Conservation (phyloP, 2,888 invertebrate genomes). For the Parnassius glacialis region DNA sequence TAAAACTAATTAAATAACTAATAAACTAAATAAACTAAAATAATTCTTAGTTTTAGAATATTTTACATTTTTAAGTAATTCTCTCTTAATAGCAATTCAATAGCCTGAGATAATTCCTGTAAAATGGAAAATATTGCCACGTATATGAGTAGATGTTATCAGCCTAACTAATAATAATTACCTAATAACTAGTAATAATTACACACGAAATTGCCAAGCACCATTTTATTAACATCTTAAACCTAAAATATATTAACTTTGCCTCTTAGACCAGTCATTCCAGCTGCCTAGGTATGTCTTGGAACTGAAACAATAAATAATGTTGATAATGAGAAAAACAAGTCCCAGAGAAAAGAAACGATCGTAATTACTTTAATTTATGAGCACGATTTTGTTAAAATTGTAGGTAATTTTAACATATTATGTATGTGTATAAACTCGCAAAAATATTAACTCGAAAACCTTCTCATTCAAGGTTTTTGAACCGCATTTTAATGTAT, state of each 20-base stretch:
- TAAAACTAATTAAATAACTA: no score
- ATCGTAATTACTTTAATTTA: no score
- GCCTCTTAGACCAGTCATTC: slow-evolving; percentile 69
- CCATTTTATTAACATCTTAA: slow-evolving; percentile 10
- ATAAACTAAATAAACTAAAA: no score
- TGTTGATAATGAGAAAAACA: no score
- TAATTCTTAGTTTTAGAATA: no score
- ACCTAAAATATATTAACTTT: slow-evolving; percentile 31
- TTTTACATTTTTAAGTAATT: not conserved
- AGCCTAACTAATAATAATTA: not conserved
- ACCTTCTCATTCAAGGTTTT: no score
- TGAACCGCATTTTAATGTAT: no score
- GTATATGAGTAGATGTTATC: not conserved
- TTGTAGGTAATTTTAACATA: no score
- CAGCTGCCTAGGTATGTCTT: slow-evolving; percentile 75
- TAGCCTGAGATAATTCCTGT: not conserved
- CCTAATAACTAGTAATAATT: not conserved
- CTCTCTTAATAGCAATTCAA: not conserved
- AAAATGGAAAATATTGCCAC: not conserved
- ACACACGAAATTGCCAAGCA: slow-evolving; percentile 2
- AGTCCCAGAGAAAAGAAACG: no score
- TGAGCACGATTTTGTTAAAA: no score
- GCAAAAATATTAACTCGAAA: no score
- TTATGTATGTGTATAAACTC: no score
- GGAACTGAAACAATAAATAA: slow-evolving; percentile 54